phyloP scores from a whole-genome alignment of 2,797 vertebrate genomes.

The Muscicapa striata region DNA sequence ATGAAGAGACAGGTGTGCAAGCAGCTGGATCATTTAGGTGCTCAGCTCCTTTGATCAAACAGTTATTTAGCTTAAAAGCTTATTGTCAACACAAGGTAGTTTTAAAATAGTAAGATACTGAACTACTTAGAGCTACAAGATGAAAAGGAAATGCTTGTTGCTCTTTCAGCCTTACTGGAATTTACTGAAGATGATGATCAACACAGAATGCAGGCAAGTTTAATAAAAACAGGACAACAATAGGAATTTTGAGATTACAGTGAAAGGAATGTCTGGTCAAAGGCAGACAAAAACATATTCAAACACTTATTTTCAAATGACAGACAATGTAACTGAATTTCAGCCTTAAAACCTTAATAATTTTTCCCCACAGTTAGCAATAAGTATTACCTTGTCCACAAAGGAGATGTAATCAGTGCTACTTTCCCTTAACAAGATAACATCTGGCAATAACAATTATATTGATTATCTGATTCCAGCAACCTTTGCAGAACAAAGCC shows the following conservation, averaged over 20 bases:
- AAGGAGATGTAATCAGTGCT: not conserved
- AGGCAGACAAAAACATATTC: not conserved
- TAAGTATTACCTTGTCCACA: not conserved
- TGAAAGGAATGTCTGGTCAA: not conserved
- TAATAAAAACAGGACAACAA: not conserved
- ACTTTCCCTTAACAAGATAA: not conserved
- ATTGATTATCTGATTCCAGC: conserved; percentile 28
- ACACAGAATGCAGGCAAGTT: not conserved
- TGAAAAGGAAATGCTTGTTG: conserved; percentile 9
- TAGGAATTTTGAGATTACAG: not conserved
- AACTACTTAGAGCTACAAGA: not conserved
- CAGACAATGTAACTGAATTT: not conserved
- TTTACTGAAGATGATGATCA: not conserved
- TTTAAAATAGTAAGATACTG: conserved; percentile 16
- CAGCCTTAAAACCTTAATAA: not conserved
- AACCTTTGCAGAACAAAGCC: not conserved
- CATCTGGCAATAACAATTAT: conserved; percentile 9
- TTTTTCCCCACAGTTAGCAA: not conserved
- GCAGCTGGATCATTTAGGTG: not conserved
- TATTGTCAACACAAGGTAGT: not conserved
- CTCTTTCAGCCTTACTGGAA: not conserved
- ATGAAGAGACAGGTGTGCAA: not conserved
- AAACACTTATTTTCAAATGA: not conserved
- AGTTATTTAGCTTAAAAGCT: not conserved
- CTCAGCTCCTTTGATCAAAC: not conserved